Percentiles rank a stretch among this genome's conserved stretches.
Conservation (phyloP, 2,113 vertebrate species). For the Rallus limicola region DNA sequence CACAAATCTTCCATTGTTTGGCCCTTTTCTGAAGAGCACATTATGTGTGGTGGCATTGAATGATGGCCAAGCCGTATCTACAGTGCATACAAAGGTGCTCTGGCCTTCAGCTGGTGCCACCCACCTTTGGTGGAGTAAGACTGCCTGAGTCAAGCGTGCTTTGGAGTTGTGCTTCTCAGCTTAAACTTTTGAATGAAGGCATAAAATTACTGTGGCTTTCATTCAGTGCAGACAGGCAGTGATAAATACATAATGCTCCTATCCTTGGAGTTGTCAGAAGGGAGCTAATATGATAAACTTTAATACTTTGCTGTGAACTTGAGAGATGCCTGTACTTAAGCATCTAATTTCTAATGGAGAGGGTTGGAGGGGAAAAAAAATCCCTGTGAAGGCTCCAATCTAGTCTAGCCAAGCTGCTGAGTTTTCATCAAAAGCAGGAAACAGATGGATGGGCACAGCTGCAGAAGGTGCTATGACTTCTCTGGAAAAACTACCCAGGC, state of each 20-base stretch:
- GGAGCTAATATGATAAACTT: background rate
- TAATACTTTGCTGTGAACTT: background rate
- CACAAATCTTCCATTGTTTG: conserved; percentile 32
- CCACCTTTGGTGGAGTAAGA: background rate
- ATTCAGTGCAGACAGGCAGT: background rate
- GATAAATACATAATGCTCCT: background rate
- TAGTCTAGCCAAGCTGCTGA: background rate
- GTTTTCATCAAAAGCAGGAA: conserved; percentile 40
- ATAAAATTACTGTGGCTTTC: background rate
- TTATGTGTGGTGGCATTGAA: background rate
- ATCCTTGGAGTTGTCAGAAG: background rate
- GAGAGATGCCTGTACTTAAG: background rate
- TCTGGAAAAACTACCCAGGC: background rate
- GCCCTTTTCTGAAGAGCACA: background rate
- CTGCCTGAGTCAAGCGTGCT: background rate
- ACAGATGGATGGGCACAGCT: background rate
- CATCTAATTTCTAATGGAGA: background rate
- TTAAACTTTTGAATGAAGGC: background rate
- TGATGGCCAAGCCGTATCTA: rapidly evolving
- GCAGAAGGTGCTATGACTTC: background rate
- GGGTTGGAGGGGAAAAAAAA: background rate
- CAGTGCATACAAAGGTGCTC: background rate
- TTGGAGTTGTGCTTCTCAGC: background rate
- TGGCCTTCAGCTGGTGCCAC: background rate
- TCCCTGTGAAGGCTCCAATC: background rate